Conservation (phyloP, 2,797 vertebrate genomes). For the Gephyroberyx darwinii region DNA sequence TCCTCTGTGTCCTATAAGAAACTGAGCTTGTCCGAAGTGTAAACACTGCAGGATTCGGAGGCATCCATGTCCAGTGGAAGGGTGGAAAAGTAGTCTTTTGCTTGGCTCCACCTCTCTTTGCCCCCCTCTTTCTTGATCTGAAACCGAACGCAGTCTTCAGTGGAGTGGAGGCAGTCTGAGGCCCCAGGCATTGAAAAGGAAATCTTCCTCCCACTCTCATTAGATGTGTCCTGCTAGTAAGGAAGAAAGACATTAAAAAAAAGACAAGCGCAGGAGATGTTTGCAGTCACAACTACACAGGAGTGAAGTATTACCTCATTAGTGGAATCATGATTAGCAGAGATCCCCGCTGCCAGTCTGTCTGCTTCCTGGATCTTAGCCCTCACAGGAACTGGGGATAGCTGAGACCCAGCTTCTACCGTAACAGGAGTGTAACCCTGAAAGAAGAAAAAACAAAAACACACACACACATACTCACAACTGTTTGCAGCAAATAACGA, state of each 20-base stretch:
- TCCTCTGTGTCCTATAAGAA: constrained; percentile 59
- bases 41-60: constrained; percentile 72
- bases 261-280: no score
- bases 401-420: constrained; percentile 18
- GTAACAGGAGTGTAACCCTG: constrained; percentile 66
- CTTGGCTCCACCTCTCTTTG: constrained; percentile 44
- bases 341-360: constrained; percentile 29
- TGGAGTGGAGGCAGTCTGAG: constrained; percentile 76
- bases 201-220: constrained; percentile 54
- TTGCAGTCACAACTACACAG: neutral
- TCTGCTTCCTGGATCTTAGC: constrained; percentile 49
- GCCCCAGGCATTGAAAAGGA: constrained; percentile 69
- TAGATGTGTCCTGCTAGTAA: constrained; percentile 31
- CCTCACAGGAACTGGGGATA: constrained; percentile 22
- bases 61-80: constrained; percentile 74
- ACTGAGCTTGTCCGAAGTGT: constrained; percentile 79
- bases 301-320: constrained; percentile 53
- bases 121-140: constrained; percentile 66
- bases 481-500: neutral
- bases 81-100: constrained; percentile 64
- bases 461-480: neutral
- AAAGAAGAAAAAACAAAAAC: constrained; percentile 28
- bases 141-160: constrained; percentile 75
- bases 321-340: constrained; percentile 40
- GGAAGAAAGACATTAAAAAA: constrained; percentile 7